A percentile compares a stretch with the other conserved stretches of the same genome.
phyloP scores from a whole-genome alignment of 1,140 invertebrate species.

The Pseudomyrmex cubaensis region DNA sequence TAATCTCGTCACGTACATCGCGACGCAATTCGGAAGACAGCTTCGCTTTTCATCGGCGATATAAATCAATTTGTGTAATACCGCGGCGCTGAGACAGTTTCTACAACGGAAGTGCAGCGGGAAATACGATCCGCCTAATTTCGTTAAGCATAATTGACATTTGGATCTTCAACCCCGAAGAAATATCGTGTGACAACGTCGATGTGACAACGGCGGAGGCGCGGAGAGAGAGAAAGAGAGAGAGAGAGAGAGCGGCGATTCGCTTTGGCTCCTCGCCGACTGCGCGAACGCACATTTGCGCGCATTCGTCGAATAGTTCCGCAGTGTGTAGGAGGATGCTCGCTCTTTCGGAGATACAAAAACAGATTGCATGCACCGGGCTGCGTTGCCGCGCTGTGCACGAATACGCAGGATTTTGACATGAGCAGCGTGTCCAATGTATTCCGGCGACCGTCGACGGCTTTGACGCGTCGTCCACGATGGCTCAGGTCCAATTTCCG shows the following conservation, averaged over 20 bases:
- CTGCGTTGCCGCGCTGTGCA: background rate
- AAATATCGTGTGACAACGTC: constrained; percentile 26
- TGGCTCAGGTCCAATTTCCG: constrained; percentile 72
- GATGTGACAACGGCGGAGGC: background rate
- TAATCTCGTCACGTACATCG: constrained; percentile 35
- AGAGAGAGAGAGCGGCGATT: background rate
- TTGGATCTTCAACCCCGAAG: background rate
- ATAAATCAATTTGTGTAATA: constrained; percentile 19
- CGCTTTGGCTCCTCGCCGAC: constrained; percentile 31
- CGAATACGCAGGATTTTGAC: constrained; percentile 41
- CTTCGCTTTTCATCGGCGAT: constrained; percentile 6
- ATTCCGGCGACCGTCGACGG: background rate
- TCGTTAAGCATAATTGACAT: constrained; percentile 31
- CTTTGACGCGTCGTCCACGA: constrained; percentile 47
- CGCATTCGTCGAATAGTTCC: constrained; percentile 15
- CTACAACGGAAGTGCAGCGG: background rate
- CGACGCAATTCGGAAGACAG: constrained; percentile 21
- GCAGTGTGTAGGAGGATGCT: background rate
- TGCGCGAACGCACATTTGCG: background rate
- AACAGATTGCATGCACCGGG: constrained; percentile 1
- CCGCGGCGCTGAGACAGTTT: background rate
- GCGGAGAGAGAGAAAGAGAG: background rate
- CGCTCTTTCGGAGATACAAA: constrained; percentile 11
- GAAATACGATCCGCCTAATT: constrained; percentile 21
- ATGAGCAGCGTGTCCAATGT: constrained; percentile 19